phyloP scores from a whole-genome alignment of 2,113 vertebrate genomes.

The Conger conger region DNA sequence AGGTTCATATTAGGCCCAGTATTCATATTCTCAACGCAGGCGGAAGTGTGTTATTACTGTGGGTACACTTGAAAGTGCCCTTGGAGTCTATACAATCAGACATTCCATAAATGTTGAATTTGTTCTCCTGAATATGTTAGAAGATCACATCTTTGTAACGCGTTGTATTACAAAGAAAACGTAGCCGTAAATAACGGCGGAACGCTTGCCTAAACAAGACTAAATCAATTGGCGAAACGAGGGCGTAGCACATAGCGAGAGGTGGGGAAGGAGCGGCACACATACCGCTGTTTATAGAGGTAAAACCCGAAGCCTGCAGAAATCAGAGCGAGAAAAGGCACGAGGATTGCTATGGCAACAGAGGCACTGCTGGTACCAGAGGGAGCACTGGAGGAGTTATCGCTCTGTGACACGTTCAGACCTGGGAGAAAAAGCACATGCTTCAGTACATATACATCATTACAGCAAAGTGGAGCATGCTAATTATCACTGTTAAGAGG shows the following conservation, averaged over 20 bases:
- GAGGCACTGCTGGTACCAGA: constrained; percentile 99
- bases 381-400: constrained; percentile 87
- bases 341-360: constrained; percentile 98
- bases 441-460: neutral
- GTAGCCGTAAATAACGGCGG: neutral
- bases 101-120: neutral
- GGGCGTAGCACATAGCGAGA: neutral
- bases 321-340: constrained; percentile 99
- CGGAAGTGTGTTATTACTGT: neutral
- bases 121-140: neutral
- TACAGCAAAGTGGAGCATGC: constrained; percentile 1
- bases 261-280: neutral
- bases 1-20: neutral
- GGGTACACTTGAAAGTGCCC: neutral
- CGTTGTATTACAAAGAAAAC: neutral
- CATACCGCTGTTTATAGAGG: constrained; percentile 98
- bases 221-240: neutral
- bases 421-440: constrained; percentile 61
- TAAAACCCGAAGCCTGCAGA: constrained; percentile 99
- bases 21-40: neutral
- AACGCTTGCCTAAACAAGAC: too few species aligned
- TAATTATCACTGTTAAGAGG: constrained; percentile 7
- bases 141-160: neutral
- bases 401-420: constrained; percentile 90
- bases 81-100: neutral